These are phyloP conservation scores for Sciurus niger DNA, from an alignment of 2,113 vertebrate genomes.

Conservation along the genomic window DNA sequence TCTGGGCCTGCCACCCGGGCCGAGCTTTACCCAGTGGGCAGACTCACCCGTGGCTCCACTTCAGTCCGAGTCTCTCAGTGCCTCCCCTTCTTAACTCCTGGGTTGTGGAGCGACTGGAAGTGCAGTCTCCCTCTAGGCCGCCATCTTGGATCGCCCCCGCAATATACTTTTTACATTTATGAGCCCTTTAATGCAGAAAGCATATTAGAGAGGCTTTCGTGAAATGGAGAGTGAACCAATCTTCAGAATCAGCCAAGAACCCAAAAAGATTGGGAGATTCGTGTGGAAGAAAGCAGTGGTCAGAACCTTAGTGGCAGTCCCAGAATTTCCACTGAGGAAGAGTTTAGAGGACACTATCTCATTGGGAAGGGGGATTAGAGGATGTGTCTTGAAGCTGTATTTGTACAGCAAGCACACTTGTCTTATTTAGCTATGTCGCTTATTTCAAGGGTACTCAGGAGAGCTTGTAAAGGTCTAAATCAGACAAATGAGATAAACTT, in stretches of 20 bases:
- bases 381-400: not conserved
- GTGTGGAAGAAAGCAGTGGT: not conserved
- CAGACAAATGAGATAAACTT: not conserved
- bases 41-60: too few relatives aligned
- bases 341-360: not conserved
- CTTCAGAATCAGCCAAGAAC: not conserved
- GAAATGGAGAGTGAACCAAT: not conserved
- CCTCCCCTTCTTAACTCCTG: too few relatives aligned
- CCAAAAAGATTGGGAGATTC: not conserved
- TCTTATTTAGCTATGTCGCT: not conserved
- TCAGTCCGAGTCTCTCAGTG: too few relatives aligned
- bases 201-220: not conserved
- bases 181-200: not conserved
- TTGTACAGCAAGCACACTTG: not conserved
- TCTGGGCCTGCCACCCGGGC: too few relatives aligned
- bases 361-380: not conserved
- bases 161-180: too few relatives aligned
- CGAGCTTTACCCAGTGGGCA: too few relatives aligned
- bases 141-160: too few relatives aligned
- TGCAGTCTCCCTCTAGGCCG: too few relatives aligned
- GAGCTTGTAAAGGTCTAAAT: not conserved
- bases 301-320: not conserved
- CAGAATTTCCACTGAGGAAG: conserved; percentile 2
- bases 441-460: not conserved
- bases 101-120: too few relatives aligned